Percentiles rank a stretch among this genome's conserved stretches.
Conservation (phyloP, 2,113 vertebrate species). For the Podarcis muralis region DNA sequence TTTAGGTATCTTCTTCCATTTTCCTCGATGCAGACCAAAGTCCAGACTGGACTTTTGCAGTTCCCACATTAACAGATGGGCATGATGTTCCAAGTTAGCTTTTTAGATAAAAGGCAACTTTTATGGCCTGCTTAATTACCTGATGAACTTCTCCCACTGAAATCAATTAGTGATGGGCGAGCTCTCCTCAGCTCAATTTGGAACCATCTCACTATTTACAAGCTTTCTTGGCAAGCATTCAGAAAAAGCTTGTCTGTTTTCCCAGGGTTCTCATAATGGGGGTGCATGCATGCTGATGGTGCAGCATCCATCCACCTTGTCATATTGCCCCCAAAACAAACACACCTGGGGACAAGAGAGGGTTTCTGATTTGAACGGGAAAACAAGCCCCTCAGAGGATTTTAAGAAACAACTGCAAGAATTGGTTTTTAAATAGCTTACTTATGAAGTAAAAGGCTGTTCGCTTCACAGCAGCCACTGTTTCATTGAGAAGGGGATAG, state of each 20-base stretch:
- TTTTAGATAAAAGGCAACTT: background rate
- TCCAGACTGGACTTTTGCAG: background rate
- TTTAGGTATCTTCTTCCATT: background rate
- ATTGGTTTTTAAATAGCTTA: background rate
- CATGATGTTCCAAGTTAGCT: background rate
- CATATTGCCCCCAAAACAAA: background rate
- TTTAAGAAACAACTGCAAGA: background rate
- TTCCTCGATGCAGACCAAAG: background rate
- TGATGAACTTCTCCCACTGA: background rate
- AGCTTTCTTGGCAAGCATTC: background rate
- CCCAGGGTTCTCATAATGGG: background rate
- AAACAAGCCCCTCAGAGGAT: background rate
- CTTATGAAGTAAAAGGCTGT: background rate
- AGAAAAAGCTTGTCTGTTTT: background rate
- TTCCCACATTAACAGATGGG: background rate
- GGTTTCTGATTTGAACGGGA: background rate
- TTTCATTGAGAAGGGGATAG: background rate
- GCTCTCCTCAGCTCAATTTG: background rate
- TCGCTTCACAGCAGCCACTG: background rate
- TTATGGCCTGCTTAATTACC: background rate
- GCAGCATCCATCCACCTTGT: background rate
- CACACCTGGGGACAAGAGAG: background rate
- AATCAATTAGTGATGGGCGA: slow-evolving; percentile 7
- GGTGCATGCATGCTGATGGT: background rate
- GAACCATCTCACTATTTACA: background rate